Conservation (phyloP, 2,888 invertebrate species). For the Conus canariensis region DNA sequence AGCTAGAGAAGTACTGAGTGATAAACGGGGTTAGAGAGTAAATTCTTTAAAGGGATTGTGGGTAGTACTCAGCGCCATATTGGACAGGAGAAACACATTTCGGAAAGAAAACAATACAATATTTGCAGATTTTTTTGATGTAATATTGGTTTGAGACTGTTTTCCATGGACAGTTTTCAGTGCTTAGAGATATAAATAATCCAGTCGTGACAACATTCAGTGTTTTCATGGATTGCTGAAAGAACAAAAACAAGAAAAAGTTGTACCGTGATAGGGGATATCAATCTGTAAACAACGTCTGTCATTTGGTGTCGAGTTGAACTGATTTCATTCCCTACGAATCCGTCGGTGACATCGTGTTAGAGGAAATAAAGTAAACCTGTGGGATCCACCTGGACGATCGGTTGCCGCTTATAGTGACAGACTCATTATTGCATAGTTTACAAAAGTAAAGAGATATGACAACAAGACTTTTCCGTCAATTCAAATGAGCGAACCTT, state of each 20-base stretch:
- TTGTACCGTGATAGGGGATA: not conserved
- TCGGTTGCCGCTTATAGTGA: not conserved
- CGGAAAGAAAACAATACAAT: conserved; percentile 18
- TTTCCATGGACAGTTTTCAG: not conserved
- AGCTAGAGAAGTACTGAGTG: too few species aligned
- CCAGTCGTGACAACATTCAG: not conserved
- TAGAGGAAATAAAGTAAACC: not conserved
- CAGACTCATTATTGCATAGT: not conserved
- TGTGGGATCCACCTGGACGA: not conserved
- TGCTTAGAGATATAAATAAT: not conserved
- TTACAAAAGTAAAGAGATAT: not conserved
- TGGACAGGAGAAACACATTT: conserved; percentile 23
- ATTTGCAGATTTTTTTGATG: not conserved
- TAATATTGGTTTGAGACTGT: not conserved
- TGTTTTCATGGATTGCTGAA: not conserved
- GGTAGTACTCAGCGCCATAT: conserved; percentile 23
- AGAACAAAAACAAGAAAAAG: not conserved
- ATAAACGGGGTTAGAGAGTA: conserved; percentile 3
- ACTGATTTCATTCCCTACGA: conserved; percentile 13
- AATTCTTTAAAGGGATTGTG: not conserved
- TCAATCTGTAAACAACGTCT: conserved; percentile 22
- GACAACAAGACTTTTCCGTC: not conserved
- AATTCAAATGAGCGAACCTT: not conserved
- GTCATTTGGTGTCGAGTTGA: not conserved
- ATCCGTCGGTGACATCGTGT: not conserved